Conservation (phyloP, 2,113 vertebrate species). For the Petroica traversi region DNA sequence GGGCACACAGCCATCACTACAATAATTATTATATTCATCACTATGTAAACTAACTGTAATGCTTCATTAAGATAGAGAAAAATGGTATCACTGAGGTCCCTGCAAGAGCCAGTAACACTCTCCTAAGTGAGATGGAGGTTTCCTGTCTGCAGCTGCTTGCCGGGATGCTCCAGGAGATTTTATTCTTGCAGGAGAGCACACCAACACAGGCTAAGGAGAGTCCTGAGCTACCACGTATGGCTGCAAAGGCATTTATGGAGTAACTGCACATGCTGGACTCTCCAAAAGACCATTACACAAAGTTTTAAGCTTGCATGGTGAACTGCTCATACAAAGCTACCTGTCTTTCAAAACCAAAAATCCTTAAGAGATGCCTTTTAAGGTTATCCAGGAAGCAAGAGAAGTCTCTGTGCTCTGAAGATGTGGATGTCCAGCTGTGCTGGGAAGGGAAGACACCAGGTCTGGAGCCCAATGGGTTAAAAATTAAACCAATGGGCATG, state of each 20-base stretch:
- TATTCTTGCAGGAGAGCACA: background rate
- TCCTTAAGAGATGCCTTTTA: background rate
- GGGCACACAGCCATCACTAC: slow-evolving; percentile 62
- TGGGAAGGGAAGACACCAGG: background rate
- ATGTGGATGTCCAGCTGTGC: background rate
- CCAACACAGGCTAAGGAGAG: fast-evolving
- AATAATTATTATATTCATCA: slow-evolving; percentile 75
- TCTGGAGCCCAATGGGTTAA: background rate
- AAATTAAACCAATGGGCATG: background rate
- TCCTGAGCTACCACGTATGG: fast-evolving
- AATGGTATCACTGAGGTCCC: slow-evolving; percentile 17
- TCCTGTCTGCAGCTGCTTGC: background rate
- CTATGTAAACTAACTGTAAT: slow-evolving; percentile 71
- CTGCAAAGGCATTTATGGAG: background rate
- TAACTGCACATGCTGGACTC: background rate
- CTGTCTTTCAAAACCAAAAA: background rate
- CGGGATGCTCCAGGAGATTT: background rate
- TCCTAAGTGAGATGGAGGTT: background rate
- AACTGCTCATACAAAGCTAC: background rate
- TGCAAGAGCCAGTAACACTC: background rate
- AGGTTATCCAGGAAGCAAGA: background rate
- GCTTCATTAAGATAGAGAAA: slow-evolving; percentile 74
- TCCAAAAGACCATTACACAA: fast-evolving
- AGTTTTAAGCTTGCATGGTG: background rate
- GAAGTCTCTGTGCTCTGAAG: background rate